Evolutionary conservation across 2,888 invertebrate species (phyloP).

Genomic region (Sisyra nigra): DNA sequence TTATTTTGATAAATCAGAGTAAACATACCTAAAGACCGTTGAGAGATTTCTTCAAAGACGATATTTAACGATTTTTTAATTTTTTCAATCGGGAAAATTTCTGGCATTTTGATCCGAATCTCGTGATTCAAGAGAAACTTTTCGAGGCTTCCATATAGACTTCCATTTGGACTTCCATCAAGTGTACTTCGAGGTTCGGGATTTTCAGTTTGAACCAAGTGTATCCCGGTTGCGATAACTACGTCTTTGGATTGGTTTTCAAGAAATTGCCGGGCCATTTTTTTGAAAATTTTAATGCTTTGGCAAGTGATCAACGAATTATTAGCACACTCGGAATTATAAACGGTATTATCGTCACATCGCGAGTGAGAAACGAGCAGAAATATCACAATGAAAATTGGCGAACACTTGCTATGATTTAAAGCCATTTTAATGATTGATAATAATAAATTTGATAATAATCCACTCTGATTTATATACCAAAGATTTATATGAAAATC

Average conservation of each 20-base stretch:
- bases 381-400: no score
- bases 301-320: constrained; percentile 30
- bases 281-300: constrained; percentile 31
- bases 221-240: constrained; percentile 45
- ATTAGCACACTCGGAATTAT: constrained; percentile 15
- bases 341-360: no score
- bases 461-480: no score
- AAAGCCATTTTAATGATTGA: no score
- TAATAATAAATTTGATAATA: no score
- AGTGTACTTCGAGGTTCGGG: constrained; percentile 27
- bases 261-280: constrained; percentile 35
- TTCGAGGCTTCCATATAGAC: constrained; percentile 19
- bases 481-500: no score
- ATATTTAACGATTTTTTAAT: constrained; percentile 33
- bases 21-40: constrained; percentile 32
- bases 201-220: constrained; percentile 36
- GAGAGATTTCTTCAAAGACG: constrained; percentile 31
- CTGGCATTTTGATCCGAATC: constrained; percentile 51
- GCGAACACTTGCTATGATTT: no score
- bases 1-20: no score
- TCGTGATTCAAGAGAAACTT: constrained; percentile 57
- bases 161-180: constrained; percentile 24
- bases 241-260: constrained; percentile 34
- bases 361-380: no score
- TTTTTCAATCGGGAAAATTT: constrained; percentile 48